Conservation (phyloP, 2,113 vertebrate species). For the Gobio gobio region DNA sequence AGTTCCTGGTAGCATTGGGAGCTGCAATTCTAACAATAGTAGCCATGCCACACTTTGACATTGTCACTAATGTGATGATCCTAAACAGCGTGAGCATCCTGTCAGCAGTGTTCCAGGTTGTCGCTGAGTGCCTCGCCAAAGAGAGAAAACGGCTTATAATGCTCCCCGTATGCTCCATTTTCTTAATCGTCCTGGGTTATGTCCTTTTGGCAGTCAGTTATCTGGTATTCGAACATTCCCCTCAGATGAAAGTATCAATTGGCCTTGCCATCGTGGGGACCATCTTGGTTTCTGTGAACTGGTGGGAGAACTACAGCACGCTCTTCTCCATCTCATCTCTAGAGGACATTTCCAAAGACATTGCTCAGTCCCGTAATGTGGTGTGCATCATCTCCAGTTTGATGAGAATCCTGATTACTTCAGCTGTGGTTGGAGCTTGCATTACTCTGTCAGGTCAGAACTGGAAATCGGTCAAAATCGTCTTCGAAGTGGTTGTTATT, state of each 20-base stretch:
- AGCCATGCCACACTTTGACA: slow-evolving; percentile 74
- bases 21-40: slow-evolving; percentile 67
- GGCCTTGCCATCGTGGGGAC: slow-evolving; percentile 47
- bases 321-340: slow-evolving; percentile 33
- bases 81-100: slow-evolving; percentile 68
- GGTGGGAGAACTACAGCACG: slow-evolving; percentile 59
- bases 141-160: slow-evolving; percentile 37
- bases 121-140: slow-evolving; percentile 43
- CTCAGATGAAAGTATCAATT: not conserved
- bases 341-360: slow-evolving; percentile 48
- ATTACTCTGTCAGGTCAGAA: not conserved
- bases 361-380: slow-evolving; percentile 43
- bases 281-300: slow-evolving; percentile 54
- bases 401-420: slow-evolving; percentile 48
- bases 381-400: slow-evolving; percentile 52
- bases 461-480: not conserved
- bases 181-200: slow-evolving; percentile 45
- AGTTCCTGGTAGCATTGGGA: slow-evolving; percentile 63
- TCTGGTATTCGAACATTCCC: not conserved
- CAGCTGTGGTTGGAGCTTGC: slow-evolving; percentile 31
- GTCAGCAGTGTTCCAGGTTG: slow-evolving; percentile 65
- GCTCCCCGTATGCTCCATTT: not conserved
- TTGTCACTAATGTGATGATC: slow-evolving; percentile 71
- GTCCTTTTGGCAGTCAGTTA: slow-evolving; percentile 40
- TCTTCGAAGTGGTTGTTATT: not conserved